Conservation (phyloP, 2,113 vertebrate species). For the Thinocorus orbignyianus region DNA sequence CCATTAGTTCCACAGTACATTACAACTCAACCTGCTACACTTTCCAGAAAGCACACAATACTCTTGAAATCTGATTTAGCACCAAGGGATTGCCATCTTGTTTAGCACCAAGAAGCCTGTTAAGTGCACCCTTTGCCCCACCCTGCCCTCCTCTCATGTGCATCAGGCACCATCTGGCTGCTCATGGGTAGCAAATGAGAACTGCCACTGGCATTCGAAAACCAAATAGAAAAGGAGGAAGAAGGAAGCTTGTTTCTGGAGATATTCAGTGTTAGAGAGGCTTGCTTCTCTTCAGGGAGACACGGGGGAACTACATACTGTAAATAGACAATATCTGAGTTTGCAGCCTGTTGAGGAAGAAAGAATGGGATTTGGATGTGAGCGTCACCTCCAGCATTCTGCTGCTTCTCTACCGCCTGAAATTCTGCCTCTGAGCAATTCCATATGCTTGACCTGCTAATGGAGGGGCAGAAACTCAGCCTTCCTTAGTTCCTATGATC, state of each 20-base stretch:
- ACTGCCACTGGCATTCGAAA: not conserved
- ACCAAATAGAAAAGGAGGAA: slow-evolving; percentile 13
- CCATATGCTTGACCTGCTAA: not conserved
- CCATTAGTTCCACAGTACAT: slow-evolving; percentile 65
- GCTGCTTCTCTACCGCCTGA: not conserved
- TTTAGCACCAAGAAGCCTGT: slow-evolving; percentile 66
- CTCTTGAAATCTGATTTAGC: slow-evolving; percentile 55
- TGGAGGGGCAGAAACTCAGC: not conserved
- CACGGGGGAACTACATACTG: not conserved
- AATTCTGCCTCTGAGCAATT: not conserved
- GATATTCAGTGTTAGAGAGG: slow-evolving; percentile 10
- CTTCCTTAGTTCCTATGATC: not conserved
- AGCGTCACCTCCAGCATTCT: not conserved
- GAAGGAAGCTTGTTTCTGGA: not conserved
- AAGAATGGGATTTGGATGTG: not conserved
- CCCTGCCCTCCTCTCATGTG: not conserved
- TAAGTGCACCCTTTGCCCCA: not conserved
- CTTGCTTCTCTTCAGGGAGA: not conserved
- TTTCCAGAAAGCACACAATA: slow-evolving; percentile 42
- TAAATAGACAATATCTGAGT: not conserved
- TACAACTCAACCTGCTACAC: not conserved
- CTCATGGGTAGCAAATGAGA: not conserved
- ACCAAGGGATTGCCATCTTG: slow-evolving; percentile 43
- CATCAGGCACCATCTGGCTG: not conserved
- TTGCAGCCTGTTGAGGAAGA: slow-evolving; percentile 11